Base-by-base conservation (phyloP, 1,140 invertebrate species). In the Drosophila lini region DNA sequence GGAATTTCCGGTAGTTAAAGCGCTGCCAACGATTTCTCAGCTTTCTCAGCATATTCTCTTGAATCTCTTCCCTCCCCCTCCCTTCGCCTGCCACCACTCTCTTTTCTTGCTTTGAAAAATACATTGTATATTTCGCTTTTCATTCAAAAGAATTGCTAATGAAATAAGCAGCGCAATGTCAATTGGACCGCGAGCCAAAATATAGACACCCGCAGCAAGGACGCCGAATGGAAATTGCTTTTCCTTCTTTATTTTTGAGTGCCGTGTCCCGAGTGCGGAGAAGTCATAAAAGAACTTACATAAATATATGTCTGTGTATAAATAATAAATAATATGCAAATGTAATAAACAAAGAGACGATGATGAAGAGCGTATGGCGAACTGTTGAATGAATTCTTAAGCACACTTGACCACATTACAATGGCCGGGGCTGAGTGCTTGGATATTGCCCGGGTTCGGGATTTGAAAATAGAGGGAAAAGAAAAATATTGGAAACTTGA, bases 281-380 rank as follows among this genome's bases (percentile, higher is more conserved):
- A 86, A 85, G 80, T 86, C 84, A 74, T 81, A 89, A 78, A 83
- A 89, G 73, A 70, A 81, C 70, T 76, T 80, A 45, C 47, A 47
- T 41, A 63, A 71, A 73, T 55, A 77, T 61, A 73, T 71, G 65
- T 62, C 62, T 88, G 75, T 80, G 80, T 80, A 81, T 89, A 89
- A 89, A 89, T 89, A 89, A 89, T 89, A 89, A 89, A 89, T 84
- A 81, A 78, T 84, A 89, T 89, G 84, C 84, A 89, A 89, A 89
- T 89, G 84, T 89, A 84, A 89, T 89, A 89, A 89, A 89, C 85
- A 89, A 89, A 78, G 64, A 64, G 71, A 80, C 31, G 75, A 70
- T 63, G 80, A 70, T 69, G 67, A 76, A 52, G 64, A 73, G 55
- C 38, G 45, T 9, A 56, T 32, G 19, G 36, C 55, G 74, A 60